Base-by-base conservation (phyloP, 2,113 vertebrate genomes). In the Sciurus niger region DNA sequence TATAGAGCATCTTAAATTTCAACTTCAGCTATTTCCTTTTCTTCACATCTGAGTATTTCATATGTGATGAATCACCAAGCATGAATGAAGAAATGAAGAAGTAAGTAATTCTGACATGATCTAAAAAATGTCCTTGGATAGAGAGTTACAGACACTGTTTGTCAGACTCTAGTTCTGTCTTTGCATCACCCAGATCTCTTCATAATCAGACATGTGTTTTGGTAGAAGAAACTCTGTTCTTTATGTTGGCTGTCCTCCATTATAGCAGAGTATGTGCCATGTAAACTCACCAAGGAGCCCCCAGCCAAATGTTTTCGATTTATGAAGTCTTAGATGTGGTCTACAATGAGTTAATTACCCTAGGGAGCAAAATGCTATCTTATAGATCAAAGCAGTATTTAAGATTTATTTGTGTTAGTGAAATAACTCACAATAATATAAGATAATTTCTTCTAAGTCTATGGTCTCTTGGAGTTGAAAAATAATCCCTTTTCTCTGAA, bases 291-390 rank as follows among this genome's bases (percentile, higher is more conserved):
- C 78, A 60, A 96, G 30, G 74, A 86, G 76, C 40, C 72, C 22
- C 18, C 37, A 53, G n/a, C 48, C 95, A 90, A 94, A 28, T 83
- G 84, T 89, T 93, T 83, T 67, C 20, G 0, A 91, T 97, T 97
- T 94, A 93, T 77, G n/a, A 24, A 89, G 63, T 51, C 74, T 95
- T 92, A 92, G 43, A 84, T 84, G 84, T 80, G 73, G 92, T 86
- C 55, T 72, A 91, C 87, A 96, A 96, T 93, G 90, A 89, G 92
- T 97, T 98, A 97, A 97, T 96, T 95, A 87, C 94, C 96, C 76
- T 77, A 72, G 84, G 93, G 90, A 90, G 40, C 25, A 90, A 93
- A 97, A 79, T 55, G 20, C 32, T 76, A 76, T 86, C 70, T 79
- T 94, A 68, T 9, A 94, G 90, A 94, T 97, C 65, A 94, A 96